phyloP scores from a whole-genome alignment of 2,888 invertebrate genomes.

The Pachydiplax longipennis region DNA sequence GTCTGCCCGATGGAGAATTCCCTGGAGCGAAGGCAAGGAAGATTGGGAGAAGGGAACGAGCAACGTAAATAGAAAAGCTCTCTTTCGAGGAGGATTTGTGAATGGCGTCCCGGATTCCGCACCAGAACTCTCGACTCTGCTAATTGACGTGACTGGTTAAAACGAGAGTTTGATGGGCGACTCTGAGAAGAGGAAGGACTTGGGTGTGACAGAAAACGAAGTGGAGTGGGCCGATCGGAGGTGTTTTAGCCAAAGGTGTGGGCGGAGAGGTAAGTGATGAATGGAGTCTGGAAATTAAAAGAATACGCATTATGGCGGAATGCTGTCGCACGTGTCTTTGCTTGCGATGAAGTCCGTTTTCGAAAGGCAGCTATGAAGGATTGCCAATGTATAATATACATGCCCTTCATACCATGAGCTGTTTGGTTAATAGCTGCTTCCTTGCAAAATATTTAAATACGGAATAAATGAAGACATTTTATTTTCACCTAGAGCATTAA shows the following conservation, averaged over 20 bases:
- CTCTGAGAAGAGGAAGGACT: neutral
- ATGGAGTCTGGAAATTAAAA: neutral
- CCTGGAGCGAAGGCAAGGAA: neutral
- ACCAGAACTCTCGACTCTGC: slow-evolving; percentile 12
- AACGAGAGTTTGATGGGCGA: slow-evolving; percentile 37
- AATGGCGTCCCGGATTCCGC: slow-evolving; percentile 33
- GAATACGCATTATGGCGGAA: neutral
- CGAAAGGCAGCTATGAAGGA: too few relatives aligned
- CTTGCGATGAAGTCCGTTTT: too few relatives aligned
- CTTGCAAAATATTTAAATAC: too few relatives aligned
- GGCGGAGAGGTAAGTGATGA: neutral
- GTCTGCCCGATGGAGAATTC: neutral
- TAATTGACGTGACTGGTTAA: slow-evolving; percentile 37
- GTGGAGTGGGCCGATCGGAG: neutral
- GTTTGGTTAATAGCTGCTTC: too few relatives aligned
- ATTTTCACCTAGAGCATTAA: too few relatives aligned
- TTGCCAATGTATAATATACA: too few relatives aligned
- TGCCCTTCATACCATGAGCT: too few relatives aligned
- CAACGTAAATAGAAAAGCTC: slow-evolving; percentile 11
- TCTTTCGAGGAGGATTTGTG: neutral
- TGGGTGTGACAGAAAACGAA: neutral
- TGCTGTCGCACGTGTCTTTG: too few relatives aligned
- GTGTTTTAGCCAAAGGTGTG: neutral
- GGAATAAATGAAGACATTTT: too few relatives aligned
- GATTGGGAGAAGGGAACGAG: neutral